Conservation (phyloP, 2,888 invertebrate genomes). For the Eupithecia subfuscata region DNA sequence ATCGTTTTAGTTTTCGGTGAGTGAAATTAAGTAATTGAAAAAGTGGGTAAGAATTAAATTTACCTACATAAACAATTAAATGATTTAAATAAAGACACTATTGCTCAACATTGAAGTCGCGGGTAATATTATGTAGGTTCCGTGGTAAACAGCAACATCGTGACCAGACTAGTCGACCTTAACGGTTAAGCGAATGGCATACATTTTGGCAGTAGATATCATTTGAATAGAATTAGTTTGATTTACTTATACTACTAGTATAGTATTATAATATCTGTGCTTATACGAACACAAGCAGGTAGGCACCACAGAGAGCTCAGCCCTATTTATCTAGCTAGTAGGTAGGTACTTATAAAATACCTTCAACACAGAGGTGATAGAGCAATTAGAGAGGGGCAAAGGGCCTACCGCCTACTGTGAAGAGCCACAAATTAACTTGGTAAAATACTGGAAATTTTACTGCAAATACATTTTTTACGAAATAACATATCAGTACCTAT, state of each 20-base stretch:
- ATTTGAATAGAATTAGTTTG: slow-evolving; percentile 3
- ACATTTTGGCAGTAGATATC: slow-evolving; percentile 25
- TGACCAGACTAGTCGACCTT: slow-evolving; percentile 35
- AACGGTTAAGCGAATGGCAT: slow-evolving; percentile 29
- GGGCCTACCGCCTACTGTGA: too few species aligned
- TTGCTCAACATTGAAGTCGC: background rate
- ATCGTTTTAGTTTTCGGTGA: too few species aligned
- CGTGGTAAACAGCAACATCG: slow-evolving; percentile 20
- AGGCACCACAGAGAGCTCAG: background rate
- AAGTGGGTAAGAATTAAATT: background rate
- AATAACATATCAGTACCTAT: too few species aligned
- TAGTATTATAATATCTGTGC: too few species aligned
- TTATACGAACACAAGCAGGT: background rate
- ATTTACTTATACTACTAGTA: too few species aligned
- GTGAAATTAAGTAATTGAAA: too few species aligned
- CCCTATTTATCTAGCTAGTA: background rate
- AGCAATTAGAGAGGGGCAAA: too few species aligned
- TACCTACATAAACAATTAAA: background rate
- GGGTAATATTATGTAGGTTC: slow-evolving; percentile 4
- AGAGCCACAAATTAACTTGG: too few species aligned
- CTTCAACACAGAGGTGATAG: too few species aligned
- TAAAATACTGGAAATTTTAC: too few species aligned
- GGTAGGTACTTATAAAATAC: background rate
- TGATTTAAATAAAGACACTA: background rate
- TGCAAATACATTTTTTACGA: too few species aligned